Base-by-base conservation (phyloP, 2,797 vertebrate genomes). In the Hippocampus kuda region DNA sequence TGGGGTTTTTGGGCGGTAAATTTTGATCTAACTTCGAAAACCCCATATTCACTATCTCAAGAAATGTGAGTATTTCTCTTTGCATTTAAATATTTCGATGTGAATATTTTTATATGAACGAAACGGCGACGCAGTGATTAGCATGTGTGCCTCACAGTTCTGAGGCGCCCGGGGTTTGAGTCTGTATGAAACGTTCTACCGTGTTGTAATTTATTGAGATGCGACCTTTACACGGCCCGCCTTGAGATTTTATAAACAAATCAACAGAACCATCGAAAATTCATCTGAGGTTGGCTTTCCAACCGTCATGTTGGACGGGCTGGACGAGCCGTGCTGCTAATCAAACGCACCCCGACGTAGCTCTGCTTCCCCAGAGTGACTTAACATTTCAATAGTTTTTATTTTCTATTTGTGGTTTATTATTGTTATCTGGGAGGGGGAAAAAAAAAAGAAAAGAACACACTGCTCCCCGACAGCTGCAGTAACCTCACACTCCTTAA, bases 311-410 rank as follows among this genome's bases (percentile, higher is more conserved):
- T 15, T 30, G 10, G 7, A 54, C 49, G 49, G 49, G 20, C n/a
- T 11, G 53, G 53, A 56, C 13, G 56, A 79, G 84, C 82, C 85
- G 79, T 75, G 87, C 73, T 76, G 69, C 69, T 77, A 65, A 76
- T 68, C 65, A 56, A 70, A 75, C 75, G 66, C 68, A 72, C 85
- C 84, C 81, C 15, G 74, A n/a, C n/a, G 53, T 24, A 77, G 82
- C 75, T 83, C 85, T 81, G 15, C 76, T 72, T 34, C 74, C 61
- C 22, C 3, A 63, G 84, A 77, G 82, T 44, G 13, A 79, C 76
- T 64, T 51, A 66, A 75, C 71, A 66, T 76, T 78, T 77, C 75
- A 75, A 64, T 3, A 2, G 22, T 24, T 24, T 56, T 56, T 56
- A 26, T 26, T 22, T 22, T 22, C 44, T 46, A 46, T 16, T 46